phyloP scores from a whole-genome alignment of 1,140 invertebrate species.

The Pseudachorutes palmiensis region DNA sequence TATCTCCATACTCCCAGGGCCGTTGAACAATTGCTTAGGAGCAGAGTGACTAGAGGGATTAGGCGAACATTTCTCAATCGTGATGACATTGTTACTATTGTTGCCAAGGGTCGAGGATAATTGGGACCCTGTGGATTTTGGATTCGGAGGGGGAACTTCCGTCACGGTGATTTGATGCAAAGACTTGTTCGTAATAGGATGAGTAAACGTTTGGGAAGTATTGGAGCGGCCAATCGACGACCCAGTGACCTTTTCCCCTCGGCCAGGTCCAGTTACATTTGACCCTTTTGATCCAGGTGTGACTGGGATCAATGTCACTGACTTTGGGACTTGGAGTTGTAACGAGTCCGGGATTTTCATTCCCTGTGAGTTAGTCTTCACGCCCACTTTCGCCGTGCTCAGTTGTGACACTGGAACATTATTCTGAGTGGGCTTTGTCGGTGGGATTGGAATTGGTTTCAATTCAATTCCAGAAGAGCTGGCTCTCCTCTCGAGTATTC shows the following conservation, averaged over 20 bases:
- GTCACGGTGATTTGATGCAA: slow-evolving; percentile 37
- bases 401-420: no score
- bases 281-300: slow-evolving; percentile 17
- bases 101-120: not conserved
- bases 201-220: slow-evolving; percentile 31
- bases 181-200: slow-evolving; percentile 38
- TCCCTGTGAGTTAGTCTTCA: no score
- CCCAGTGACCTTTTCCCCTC: not conserved
- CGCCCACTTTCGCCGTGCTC: no score
- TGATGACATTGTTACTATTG: slow-evolving; percentile 8
- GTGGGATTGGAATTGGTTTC: not conserved
- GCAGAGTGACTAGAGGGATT: slow-evolving; percentile 8
- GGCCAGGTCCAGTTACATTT: not conserved
- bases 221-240: not conserved
- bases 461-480: not conserved
- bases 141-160: slow-evolving; percentile 34
- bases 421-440: not conserved
- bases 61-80: slow-evolving; percentile 19
- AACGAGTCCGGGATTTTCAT: slow-evolving; percentile 32
- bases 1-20: slow-evolving; percentile 38
- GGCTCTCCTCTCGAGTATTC: not conserved
- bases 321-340: slow-evolving; percentile 35
- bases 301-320: slow-evolving; percentile 38
- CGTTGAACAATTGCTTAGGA: slow-evolving; percentile 32
- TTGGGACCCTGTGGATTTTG: not conserved